Evolutionary conservation across 1,140 invertebrate genomes (phyloP), one percentile per base, ranked within the genome.

Genomic region (Panulirus ornatus): DNA sequence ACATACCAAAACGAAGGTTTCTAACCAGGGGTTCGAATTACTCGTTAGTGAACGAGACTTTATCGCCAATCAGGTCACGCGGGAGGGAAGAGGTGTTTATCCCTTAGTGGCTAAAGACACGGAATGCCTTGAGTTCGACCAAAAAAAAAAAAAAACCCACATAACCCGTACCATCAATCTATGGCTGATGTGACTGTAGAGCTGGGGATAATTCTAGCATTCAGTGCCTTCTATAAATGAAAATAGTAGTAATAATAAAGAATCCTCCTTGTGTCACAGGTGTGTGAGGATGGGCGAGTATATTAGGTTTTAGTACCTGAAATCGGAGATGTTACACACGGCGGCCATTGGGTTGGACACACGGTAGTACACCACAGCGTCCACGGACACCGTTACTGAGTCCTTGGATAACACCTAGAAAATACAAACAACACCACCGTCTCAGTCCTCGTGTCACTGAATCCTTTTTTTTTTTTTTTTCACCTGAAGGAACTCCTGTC

Each of bases 321-420:
- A 89, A 89, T 89, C 87, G 87, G 87, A 86, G 47, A 93, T 92
- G 83, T 93, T 93, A 73, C 92, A 91, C 47, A 95, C 93, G n/a
- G 94, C 94, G 19, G 94, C 93, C 8, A 94, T 95, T 1, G 95
- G 94, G 93, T 95, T 94, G 91, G 92, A 94, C 54, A 95, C 94
- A 73, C 95, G 93, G 92, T 95, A 96, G 92, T 95, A 96, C 34
- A 96, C 94, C 73, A 94, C 94, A 36, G 93, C 93, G 92, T 93
- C 93, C 42, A 93, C 93, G 71, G 92, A 92, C 54, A 94, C 93
- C 81, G 93, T 94, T 73, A 94, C 94, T 83, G 94, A 94, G 93
- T 95, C 95, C 93, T 95, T 95, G 47, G 95, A 95, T 88, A 96
- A 93, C 87, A 96, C 95, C 94, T 95, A 89, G 87, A 89, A 89